Base-by-base conservation (phyloP, 64 coral and sea anemone genomes). In the Catalaphyllia jardinei region DNA sequence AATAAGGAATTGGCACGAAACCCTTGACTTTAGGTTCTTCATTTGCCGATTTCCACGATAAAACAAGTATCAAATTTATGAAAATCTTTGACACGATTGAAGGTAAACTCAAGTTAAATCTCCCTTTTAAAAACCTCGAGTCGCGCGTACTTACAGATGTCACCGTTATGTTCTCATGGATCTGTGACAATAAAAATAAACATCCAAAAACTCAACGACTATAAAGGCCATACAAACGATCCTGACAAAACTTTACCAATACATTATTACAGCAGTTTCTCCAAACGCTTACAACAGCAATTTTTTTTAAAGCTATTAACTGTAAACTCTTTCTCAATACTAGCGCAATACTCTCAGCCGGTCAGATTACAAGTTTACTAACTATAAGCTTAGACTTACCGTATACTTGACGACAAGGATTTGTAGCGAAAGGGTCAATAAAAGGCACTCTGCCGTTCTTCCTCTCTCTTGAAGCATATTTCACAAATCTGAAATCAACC, bases 331-430 rank as follows among this genome's bases (percentile, higher is more conserved):
- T 46, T 46, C 42, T 46, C 42, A 46, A 46, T 46, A 46, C 7
- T 46, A 46, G 42, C 42, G 42, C 54, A 57, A 15, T 1, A 16
- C 54, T 57, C 54, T 57, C 54, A 57, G 54, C 42, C 42, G 42
- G 42, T 46, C 6, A 46, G 42, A 3, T 46, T 46, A 46, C 42
- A 46, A 46, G 33, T 35, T 46, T 13, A 57, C 10, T 14, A 57
- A 57, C 54, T 57, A 4, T 9, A 0, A 75, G 42, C 38, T 71
- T 71, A 20, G 20, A 64, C 96, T 93, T 24, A 99, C 97, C 97
- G 52, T 99, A 95, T 86, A 99, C 88, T 55, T 99, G 97, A 33
- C 97, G 91, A 67, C 97, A 99, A 0, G 97, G 94, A 88, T 93
- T 99, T 79, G 86, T 95, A 16, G 91, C 83, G 10, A 93, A 95